These are phyloP conservation scores for Grapholita molesta DNA, from an alignment of 1,140 invertebrate genomes.

Conservation along the genomic window DNA sequence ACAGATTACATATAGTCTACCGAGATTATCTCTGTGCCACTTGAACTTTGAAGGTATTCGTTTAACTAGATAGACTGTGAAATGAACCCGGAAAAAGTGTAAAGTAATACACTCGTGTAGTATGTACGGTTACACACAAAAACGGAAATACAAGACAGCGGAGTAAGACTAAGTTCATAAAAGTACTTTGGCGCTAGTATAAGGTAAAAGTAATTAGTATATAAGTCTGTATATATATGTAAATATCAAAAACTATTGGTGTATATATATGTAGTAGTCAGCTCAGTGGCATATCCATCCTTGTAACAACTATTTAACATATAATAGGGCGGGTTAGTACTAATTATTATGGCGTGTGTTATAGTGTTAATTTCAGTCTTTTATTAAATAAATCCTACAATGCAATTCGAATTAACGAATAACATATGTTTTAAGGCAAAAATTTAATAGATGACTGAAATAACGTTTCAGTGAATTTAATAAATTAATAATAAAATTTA, in stretches of 20 bases:
- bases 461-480: not conserved
- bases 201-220: conserved; percentile 46
- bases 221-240: conserved; percentile 36
- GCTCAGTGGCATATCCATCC: conserved; percentile 70
- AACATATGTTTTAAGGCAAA: not conserved
- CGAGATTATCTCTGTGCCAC: conserved; percentile 6
- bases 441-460: conserved; percentile 13
- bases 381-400: not conserved
- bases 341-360: not conserved
- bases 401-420: not conserved
- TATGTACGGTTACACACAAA: not conserved
- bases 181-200: conserved; percentile 30
- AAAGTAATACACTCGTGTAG: not conserved
- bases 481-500: not conserved
- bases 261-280: conserved; percentile 36
- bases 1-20: conserved; percentile 55
- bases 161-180: not conserved
- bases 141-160: not conserved
- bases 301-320: conserved; percentile 47
- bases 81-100: not conserved
- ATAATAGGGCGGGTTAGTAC: conserved; percentile 30
- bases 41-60: conserved; percentile 22
- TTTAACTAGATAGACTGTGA: not conserved
- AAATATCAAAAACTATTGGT: conserved; percentile 21
- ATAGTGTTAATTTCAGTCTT: conserved; percentile 9